Evolutionary conservation across 2,888 invertebrate species (phyloP).

Genomic region (Agelastica alni): DNA sequence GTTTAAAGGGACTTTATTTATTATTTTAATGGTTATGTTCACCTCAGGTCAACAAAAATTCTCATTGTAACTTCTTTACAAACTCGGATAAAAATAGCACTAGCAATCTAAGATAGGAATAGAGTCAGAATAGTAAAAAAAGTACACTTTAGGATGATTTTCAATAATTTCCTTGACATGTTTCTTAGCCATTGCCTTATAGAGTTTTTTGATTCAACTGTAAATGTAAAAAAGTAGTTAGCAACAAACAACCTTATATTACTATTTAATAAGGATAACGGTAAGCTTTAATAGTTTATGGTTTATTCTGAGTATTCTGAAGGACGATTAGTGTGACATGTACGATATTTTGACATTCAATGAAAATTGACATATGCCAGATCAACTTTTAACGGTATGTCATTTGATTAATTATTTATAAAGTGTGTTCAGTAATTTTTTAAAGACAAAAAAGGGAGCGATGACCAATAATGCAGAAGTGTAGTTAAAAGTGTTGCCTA

Average conservation of each 20-base stretch:
- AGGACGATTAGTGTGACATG: constrained; percentile 24
- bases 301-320: constrained; percentile 29
- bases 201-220: constrained; percentile 37
- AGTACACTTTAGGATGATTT: constrained; percentile 30
- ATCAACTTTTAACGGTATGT: too few relatives aligned
- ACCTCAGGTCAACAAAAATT: constrained; percentile 47
- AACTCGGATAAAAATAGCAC: constrained; percentile 38
- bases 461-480: background rate
- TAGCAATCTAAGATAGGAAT: constrained; percentile 36
- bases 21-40: constrained; percentile 38
- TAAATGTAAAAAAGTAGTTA: constrained; percentile 16
- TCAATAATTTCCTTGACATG: constrained; percentile 48
- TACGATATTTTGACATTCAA: constrained; percentile 2
- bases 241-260: constrained; percentile 35
- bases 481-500: background rate
- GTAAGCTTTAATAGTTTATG: constrained; percentile 26
- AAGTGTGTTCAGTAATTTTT: too few relatives aligned
- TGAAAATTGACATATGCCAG: constrained; percentile 4
- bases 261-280: constrained; percentile 34
- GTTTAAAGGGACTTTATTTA: constrained; percentile 25
- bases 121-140: constrained; percentile 32
- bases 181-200: constrained; percentile 44
- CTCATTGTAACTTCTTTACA: constrained; percentile 42
- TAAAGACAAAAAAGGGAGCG: too few relatives aligned
- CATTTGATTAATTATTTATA: too few relatives aligned